Evolutionary conservation across 2,113 vertebrate genomes (phyloP), one percentile per base, ranked within the genome.

Genomic region (Alexandromys fortis): DNA sequence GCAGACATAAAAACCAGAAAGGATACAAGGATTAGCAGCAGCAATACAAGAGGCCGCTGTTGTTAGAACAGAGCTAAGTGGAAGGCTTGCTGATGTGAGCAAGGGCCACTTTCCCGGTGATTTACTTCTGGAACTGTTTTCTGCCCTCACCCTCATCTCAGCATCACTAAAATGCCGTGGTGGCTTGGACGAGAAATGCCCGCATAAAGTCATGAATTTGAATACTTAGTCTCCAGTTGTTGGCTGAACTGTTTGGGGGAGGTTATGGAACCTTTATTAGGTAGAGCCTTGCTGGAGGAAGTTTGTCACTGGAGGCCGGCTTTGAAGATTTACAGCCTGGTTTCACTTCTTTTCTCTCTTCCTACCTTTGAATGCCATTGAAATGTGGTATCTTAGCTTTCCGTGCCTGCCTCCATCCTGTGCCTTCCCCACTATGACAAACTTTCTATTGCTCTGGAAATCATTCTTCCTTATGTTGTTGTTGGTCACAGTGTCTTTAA

Each of bases 81-180:
- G 52, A 95, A 75, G 75, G 35, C 26, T 86, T 26, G 81, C 14
- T 22, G 45, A 22, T n/a, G 22, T 22, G 61, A 38, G 28, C 10
- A 68, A 12, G n/a, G 13, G 16, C 7, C n/a, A 28, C 63, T 35
- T 65, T 78, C n/a, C 47, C 5, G 47, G 0, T 75, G 55, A 58
- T 21, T 58, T 17, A 58, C 55, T 38, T 28, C 49, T 76, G 38
- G 6, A 42, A 7, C 4, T 5, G 0, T 88, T 38, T 89, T 14
- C 30, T 47, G 30, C 0, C 1, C 30, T 67, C 24, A 4, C 21
- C 68, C 7, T 7, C 26, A 16, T 55, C 9, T n/a, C 6, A 14
- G 52, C 17, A 4, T 83, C 30, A 82, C 35, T 26, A 83, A 93
- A 77, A 81, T 38, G 35, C 73, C 14, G 42, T 76, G n/a, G 79